phyloP scores from a whole-genome alignment of 2,797 vertebrate genomes.

The Anguilla megastoma region DNA sequence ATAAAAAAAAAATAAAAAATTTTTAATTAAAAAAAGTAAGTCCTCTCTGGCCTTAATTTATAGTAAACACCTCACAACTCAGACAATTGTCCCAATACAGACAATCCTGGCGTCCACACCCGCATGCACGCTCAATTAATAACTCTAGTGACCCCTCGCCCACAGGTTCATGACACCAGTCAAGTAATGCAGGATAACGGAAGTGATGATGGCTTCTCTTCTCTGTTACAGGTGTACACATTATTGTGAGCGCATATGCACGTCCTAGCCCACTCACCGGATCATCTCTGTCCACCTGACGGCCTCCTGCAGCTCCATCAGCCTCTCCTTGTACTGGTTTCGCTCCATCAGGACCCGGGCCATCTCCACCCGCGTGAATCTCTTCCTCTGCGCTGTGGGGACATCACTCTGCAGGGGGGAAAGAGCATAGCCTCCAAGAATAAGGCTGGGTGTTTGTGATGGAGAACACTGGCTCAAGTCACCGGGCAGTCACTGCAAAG shows the following conservation, averaged over 20 bases:
- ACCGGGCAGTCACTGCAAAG: too few species aligned
- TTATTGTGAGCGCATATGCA: not conserved
- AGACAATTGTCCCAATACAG: not conserved
- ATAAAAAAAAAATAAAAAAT: not conserved
- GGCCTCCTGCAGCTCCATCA: constrained; percentile 90
- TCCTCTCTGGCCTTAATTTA: not conserved
- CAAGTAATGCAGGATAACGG: not conserved
- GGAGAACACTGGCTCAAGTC: not conserved
- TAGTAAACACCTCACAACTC: not conserved
- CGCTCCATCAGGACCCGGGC: constrained; percentile 88
- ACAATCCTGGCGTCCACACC: not conserved
- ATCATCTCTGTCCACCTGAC: constrained; percentile 93
- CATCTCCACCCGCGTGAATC: constrained; percentile 88
- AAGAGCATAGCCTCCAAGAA: not conserved
- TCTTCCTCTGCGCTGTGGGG: constrained; percentile 85
- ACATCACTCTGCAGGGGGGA: constrained; percentile 77
- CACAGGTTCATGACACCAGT: not conserved
- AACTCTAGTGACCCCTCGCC: not conserved
- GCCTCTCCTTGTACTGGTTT: constrained; percentile 87
- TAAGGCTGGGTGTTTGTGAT: not conserved
- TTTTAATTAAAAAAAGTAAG: not conserved
- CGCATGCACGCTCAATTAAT: not conserved
- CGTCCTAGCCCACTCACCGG: constrained; percentile 62
- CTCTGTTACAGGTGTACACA: not conserved
- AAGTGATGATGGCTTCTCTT: not conserved